Evolutionary conservation across 2,113 vertebrate genomes (phyloP), one percentile per base, ranked within the genome.

Genomic region (Ifrita kowaldi): DNA sequence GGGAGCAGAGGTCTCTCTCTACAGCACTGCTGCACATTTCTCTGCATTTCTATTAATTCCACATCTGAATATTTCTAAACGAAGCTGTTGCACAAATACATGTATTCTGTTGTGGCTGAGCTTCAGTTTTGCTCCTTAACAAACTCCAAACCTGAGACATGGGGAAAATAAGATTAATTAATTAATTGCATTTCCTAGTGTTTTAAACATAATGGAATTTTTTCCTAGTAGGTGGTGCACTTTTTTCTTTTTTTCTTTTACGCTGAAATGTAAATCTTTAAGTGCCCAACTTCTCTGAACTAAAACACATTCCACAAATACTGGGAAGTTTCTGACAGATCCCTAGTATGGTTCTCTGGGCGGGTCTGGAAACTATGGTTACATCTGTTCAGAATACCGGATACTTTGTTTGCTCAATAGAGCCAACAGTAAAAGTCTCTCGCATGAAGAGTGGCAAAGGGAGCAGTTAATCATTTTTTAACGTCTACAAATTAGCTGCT

Each of bases 11-110:
- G 10, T 47, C 27, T 35, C 20, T 8, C 7, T 44, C 46, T n/a
- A 0, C 11, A 28, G 24, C 60, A 0, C 7, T 50, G 39, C 35
- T 46, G 27, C 4, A 5, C 8, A 0, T 56, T 60, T 63, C 16
- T 59, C 16, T 46, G 5, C 53, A 1, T 68, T 79, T 46, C 30
- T 62, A 6, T 11, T 50, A 4, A 10, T 73, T 68, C 23, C 33
- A 5, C 27, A 2, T 33, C 18, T 33, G 19, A 28, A 16, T 87
- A 1, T 56, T 56, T 81, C 27, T 55, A 37, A 63, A 17, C 2
- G 10, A 55, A 83, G 16, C 53, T 11, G 5, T 47, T 22, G 3
- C 18, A 21, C 22, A 13, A 32, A 23, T 32, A 2, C 2, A 0
- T 2, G 4, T n/a, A 4, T 50, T 60, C 4, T 73, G 5, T 39